phyloP scores from a whole-genome alignment of 2,888 invertebrate species.

The Rhimphoctona megacephalus region DNA sequence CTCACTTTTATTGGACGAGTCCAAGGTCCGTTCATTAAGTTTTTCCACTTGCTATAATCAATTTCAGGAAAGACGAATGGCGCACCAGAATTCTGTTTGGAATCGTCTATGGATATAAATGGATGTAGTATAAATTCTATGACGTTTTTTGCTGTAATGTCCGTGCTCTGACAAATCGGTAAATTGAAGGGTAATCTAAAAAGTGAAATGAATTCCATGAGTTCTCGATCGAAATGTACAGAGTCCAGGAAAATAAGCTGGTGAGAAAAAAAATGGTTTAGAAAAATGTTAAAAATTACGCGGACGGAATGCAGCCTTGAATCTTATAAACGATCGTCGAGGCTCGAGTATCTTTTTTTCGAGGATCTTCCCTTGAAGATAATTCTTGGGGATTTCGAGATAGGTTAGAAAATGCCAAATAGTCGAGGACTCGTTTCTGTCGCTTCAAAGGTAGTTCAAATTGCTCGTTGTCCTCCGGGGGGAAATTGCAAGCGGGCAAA shows the following conservation, averaged over 20 bases:
- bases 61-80: constrained; percentile 73
- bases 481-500: constrained; percentile 72
- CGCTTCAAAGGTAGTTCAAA: neutral
- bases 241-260: neutral
- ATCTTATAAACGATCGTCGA: constrained; percentile 66
- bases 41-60: constrained; percentile 57
- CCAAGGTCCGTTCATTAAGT: constrained; percentile 14
- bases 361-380: neutral
- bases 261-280: too few species aligned
- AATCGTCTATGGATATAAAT: constrained; percentile 7
- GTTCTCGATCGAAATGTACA: neutral
- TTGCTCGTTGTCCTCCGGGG: neutral
- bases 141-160: neutral
- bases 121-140: too few species aligned
- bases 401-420: neutral
- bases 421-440: neutral
- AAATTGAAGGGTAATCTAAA: constrained; percentile 74
- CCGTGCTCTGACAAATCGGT: constrained; percentile 72
- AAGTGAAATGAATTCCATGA: constrained; percentile 25
- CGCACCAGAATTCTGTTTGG: constrained; percentile 33
- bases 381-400: too few species aligned
- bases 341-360: constrained; percentile 9
- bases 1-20: constrained; percentile 45
- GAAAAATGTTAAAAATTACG: constrained; percentile 57
- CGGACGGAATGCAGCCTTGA: constrained; percentile 72